These are phyloP conservation scores for Bostrychus sinensis DNA, from an alignment of 2,113 vertebrate species.

Conservation along the genomic window DNA sequence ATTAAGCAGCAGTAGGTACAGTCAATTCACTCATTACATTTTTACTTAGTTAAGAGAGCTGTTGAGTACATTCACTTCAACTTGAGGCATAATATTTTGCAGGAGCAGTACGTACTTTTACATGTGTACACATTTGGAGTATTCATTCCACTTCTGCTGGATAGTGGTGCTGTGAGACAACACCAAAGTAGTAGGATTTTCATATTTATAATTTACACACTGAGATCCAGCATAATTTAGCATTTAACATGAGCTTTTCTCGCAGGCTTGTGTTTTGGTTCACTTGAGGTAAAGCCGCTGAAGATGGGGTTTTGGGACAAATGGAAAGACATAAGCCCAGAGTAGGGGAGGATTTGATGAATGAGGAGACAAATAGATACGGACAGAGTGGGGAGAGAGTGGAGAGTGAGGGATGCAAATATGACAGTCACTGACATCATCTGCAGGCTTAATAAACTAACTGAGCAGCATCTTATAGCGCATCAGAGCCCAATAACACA, in stretches of 20 bases:
- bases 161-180: too few species aligned
- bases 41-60: too few species aligned
- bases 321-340: conserved; percentile 30
- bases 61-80: too few species aligned
- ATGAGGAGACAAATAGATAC: conserved; percentile 31
- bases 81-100: too few species aligned
- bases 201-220: not conserved
- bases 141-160: too few species aligned
- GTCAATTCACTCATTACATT: too few species aligned
- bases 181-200: not conserved
- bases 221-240: not conserved
- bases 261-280: conserved; percentile 22
- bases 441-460: conserved; percentile 41
- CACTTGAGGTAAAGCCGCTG: conserved; percentile 40
- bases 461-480: conserved; percentile 53
- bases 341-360: conserved; percentile 23
- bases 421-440: conserved; percentile 43
- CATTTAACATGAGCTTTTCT: not conserved
- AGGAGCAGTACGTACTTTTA: too few species aligned
- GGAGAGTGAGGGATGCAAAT: conserved; percentile 35
- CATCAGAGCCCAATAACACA: conserved; percentile 35
- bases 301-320: conserved; percentile 30
- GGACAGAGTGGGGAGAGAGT: conserved; percentile 14
- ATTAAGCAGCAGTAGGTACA: too few species aligned
- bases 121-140: too few species aligned